phyloP scores from a whole-genome alignment of 2,888 invertebrate genomes.

The Sesamia inferens region DNA sequence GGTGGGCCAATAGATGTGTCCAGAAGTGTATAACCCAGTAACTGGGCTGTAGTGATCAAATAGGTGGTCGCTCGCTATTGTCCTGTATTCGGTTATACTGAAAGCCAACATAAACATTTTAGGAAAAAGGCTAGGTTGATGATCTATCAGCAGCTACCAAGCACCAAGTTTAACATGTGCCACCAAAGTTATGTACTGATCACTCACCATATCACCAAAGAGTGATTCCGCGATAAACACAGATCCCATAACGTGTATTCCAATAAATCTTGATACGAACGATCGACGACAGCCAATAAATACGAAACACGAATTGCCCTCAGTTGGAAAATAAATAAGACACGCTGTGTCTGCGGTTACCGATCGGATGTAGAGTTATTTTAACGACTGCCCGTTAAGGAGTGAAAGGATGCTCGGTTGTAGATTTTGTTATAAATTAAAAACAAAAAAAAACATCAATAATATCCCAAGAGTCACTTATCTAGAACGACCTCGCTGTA shows the following conservation, averaged over 20 bases:
- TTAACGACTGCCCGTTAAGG: slow-evolving; percentile 62
- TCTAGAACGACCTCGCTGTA: neutral
- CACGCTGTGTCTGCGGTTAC: slow-evolving; percentile 65
- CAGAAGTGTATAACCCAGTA: too few species aligned
- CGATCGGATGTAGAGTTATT: slow-evolving; percentile 64
- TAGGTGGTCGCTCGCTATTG: too few species aligned
- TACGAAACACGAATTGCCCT: slow-evolving; percentile 73
- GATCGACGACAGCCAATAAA: slow-evolving; percentile 76
- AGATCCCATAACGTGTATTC: slow-evolving; percentile 68
- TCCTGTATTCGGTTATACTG: too few species aligned
- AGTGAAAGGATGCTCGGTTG: neutral
- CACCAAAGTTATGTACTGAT: slow-evolving; percentile 14
- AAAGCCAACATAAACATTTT: too few species aligned
- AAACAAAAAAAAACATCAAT: neutral
- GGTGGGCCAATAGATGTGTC: too few species aligned
- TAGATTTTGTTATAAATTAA: neutral
- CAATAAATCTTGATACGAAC: slow-evolving; percentile 69
- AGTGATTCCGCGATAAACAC: slow-evolving; percentile 58
- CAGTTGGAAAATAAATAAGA: slow-evolving; percentile 80
- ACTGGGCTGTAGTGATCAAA: too few species aligned
- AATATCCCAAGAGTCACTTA: neutral
- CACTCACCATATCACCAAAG: slow-evolving; percentile 32
- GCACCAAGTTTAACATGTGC: neutral
- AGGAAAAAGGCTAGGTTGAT: too few species aligned
- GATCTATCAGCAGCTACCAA: neutral